Percentiles rank a stretch among this genome's conserved stretches.
Conservation (phyloP, 2,797 vertebrate genomes). For the Loris lydekkerianus region DNA sequence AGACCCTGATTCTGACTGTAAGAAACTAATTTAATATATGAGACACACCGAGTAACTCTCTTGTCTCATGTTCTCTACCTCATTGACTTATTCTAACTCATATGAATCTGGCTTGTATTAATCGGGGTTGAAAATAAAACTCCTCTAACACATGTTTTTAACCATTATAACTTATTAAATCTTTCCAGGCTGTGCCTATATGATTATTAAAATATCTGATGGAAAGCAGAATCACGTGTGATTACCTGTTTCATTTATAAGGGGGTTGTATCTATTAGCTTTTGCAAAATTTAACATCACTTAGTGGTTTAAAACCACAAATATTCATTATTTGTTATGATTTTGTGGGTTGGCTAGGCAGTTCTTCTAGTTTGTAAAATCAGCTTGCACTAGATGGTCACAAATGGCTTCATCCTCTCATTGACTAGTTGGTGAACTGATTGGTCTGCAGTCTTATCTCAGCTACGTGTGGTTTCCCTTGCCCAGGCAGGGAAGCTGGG, state of each 20-base stretch:
- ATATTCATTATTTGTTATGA: neutral
- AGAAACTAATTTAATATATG: neutral
- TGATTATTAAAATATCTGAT: neutral
- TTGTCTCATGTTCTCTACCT: neutral
- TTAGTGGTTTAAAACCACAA: neutral
- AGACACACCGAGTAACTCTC: neutral
- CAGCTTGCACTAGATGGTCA: neutral
- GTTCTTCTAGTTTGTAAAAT: neutral
- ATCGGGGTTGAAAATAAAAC: neutral
- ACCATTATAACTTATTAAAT: neutral
- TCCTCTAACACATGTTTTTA: neutral
- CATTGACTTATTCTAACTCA: neutral
- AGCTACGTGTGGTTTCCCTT: neutral
- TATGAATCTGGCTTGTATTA: neutral
- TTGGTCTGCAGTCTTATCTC: neutral
- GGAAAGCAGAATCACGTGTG: neutral
- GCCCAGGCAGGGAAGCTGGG: neutral
- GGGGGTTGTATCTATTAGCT: neutral
- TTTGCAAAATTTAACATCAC: neutral
- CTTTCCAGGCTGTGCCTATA: neutral
- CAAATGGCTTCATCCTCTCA: fast-evolving
- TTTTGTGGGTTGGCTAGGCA: neutral
- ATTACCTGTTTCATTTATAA: neutral
- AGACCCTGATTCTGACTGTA: neutral
- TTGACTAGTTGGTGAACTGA: neutral